These are phyloP conservation scores for Buceros bicornis DNA, from an alignment of 2,797 vertebrate species.

Conservation along the genomic window DNA sequence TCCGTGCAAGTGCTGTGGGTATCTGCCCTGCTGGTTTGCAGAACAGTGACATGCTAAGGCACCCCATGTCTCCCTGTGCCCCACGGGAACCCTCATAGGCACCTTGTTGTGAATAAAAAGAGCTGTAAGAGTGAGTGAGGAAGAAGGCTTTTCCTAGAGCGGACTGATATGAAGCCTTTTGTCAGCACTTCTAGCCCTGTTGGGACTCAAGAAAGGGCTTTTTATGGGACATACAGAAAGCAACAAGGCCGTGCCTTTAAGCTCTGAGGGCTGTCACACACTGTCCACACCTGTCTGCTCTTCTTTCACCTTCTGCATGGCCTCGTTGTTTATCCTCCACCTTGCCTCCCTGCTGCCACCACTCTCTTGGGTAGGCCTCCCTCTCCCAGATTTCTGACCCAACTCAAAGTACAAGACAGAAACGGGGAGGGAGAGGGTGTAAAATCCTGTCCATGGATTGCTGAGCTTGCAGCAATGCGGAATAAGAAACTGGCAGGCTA, in stretches of 20 bases:
- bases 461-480: background rate
- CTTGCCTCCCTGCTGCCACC: background rate
- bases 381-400: background rate
- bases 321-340: background rate
- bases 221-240: background rate
- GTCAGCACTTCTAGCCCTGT: background rate
- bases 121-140: background rate
- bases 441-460: background rate
- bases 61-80: background rate
- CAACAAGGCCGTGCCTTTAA: background rate
- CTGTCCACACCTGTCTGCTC: background rate
- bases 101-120: background rate
- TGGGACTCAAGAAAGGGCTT: background rate
- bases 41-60: background rate
- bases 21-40: background rate
- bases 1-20: background rate
- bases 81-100: background rate
- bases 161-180: background rate
- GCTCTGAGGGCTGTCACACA: background rate
- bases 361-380: background rate
- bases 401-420: background rate
- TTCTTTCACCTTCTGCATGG: background rate
- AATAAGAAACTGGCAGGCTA: background rate
- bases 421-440: background rate
- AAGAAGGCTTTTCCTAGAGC: background rate